A percentile compares a stretch with the other conserved stretches of the same genome.
Evolutionary conservation across 2,113 vertebrate genomes (phyloP).

Genomic region (Epinephelus moara): DNA sequence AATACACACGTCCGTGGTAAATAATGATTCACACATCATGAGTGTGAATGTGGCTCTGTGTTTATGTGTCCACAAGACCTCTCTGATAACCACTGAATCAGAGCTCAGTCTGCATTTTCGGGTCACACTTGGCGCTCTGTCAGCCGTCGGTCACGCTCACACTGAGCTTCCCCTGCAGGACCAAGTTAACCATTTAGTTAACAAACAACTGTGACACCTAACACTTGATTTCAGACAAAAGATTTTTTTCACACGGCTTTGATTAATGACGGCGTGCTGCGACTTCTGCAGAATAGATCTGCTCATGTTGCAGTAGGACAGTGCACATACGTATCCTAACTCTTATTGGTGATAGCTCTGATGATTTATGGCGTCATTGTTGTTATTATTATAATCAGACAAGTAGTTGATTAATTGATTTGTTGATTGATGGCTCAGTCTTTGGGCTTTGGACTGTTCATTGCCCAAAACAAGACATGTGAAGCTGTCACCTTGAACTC

Average conservation of each 20-base stretch:
- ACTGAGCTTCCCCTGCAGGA: not conserved
- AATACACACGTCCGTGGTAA: not conserved
- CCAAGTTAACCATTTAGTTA: slow-evolving; percentile 17
- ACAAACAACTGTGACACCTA: not conserved
- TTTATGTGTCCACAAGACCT: not conserved
- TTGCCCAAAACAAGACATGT: too few species aligned
- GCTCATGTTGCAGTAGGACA: not conserved
- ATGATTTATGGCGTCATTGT: not conserved
- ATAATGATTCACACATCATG: not conserved
- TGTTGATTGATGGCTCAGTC: not conserved
- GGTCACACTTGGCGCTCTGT: not conserved
- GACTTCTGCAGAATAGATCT: not conserved
- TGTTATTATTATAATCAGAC: not conserved
- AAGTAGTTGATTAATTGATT: not conserved
- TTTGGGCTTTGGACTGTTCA: too few species aligned
- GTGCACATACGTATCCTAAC: not conserved
- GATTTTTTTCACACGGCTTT: not conserved
- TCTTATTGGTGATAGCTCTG: not conserved
- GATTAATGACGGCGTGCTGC: not conserved
- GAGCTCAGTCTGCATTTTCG: not conserved
- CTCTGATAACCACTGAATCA: not conserved
- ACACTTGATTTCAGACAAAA: not conserved
- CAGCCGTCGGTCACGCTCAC: not conserved
- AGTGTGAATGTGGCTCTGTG: slow-evolving; percentile 1
- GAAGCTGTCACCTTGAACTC: too few species aligned